Conservation (phyloP, 2,113 vertebrate species). For the Empidonax traillii region DNA sequence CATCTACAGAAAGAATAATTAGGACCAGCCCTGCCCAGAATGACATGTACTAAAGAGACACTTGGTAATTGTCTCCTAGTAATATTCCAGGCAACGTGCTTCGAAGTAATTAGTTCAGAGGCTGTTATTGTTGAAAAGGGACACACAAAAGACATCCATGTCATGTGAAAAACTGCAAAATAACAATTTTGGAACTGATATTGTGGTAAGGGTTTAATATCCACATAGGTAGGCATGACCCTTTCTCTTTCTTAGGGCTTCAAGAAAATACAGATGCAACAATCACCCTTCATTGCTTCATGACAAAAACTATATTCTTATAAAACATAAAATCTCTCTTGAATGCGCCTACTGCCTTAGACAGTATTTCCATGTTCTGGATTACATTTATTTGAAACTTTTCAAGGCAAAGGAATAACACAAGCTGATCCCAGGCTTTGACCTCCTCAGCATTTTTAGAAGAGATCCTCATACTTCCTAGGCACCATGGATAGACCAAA, state of each 20-base stretch:
- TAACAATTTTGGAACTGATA: background rate
- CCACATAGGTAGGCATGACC: background rate
- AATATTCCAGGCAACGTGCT: background rate
- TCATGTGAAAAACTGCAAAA: background rate
- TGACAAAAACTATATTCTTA: background rate
- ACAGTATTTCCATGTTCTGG: background rate
- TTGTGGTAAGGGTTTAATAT: background rate
- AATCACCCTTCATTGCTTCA: background rate
- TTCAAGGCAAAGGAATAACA: background rate
- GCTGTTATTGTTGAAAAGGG: background rate
- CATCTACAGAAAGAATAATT: background rate
- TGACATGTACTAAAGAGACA: background rate
- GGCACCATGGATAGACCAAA: background rate
- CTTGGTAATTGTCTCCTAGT: background rate
- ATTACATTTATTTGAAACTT: background rate
- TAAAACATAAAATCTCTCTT: background rate
- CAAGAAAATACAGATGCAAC: background rate
- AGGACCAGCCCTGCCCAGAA: background rate
- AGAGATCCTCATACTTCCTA: background rate
- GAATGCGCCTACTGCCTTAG: background rate
- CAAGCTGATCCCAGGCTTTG: accelerated
- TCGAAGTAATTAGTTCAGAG: background rate
- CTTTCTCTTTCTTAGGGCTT: background rate
- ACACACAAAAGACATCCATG: background rate
- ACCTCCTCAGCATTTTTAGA: background rate